phyloP scores from a whole-genome alignment of 2,113 vertebrate genomes.

The Anolis sagrei region DNA sequence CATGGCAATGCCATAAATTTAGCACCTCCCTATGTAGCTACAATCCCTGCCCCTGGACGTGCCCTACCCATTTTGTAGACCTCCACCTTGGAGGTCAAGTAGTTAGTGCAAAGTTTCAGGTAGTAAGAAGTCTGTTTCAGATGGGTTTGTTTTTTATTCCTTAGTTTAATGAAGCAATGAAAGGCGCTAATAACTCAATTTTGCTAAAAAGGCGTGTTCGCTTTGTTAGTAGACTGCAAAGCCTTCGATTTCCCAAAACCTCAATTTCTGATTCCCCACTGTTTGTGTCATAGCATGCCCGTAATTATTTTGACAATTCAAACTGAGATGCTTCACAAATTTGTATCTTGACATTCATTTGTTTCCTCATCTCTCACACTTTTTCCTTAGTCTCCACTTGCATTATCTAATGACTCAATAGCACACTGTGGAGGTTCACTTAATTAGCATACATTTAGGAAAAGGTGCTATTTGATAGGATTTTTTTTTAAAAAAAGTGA shows the following conservation, averaged over 20 bases:
- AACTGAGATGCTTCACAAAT: background rate
- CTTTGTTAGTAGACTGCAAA: slow-evolving; percentile 27
- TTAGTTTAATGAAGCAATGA: background rate
- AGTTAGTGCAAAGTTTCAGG: background rate
- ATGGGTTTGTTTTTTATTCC: background rate
- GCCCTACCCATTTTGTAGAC: background rate
- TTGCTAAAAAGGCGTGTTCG: slow-evolving; percentile 4
- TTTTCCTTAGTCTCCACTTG: background rate
- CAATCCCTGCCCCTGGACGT: too few species aligned
- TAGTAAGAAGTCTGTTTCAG: background rate
- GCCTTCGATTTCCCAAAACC: accelerated
- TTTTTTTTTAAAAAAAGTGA: accelerated
- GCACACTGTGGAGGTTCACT: background rate
- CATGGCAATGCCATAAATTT: too few species aligned
- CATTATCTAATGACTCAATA: background rate
- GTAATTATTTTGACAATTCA: background rate
- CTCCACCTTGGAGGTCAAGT: background rate
- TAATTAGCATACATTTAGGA: slow-evolving; percentile 11
- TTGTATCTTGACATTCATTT: background rate
- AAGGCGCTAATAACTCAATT: slow-evolving; percentile 5
- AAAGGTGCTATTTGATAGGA: background rate
- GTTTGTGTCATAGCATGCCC: background rate
- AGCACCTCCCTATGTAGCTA: too few species aligned
- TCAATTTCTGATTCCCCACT: slow-evolving; percentile 8
- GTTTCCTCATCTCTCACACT: background rate